Base-by-base conservation (phyloP, 2,888 invertebrate species). In the Craniophora ligustri region DNA sequence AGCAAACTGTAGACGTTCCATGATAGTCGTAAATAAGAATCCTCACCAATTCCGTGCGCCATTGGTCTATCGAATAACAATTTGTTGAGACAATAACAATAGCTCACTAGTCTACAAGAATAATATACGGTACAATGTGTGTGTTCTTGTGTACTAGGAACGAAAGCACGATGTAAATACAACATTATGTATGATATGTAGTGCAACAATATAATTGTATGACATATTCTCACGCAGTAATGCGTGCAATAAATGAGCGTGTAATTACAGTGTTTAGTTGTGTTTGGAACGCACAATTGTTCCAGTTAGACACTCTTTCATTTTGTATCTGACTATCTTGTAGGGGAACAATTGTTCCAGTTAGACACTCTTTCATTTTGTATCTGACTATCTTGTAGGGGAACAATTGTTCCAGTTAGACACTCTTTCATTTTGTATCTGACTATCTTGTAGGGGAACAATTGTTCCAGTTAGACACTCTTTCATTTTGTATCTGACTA, bases 191-290 rank as follows among this genome's bases (percentile, higher is more conserved):
- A 49, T 54, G 53, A 71, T 57, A 71, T 54, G 49, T 71, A 62
- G 67, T 67, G 54, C 68, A 57, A 71, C 58, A 56, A 67, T 58
- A 62, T 67, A 63, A 59, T 67, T 67, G 48, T 66, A 49, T 46
- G 55, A 73, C 55, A 67, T 63, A 73, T 60, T 73, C 74, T 73
- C 74, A 72, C 74, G 67, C 72, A 67, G 51, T 51, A 48, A 56
- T 47, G 57, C 51, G 49, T 47, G 74, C 60, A 60, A 32, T 61
- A 67, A 73, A 62, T 44, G 51, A 69, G 54, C 57, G 53, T 61
- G 55, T 73, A 67, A 72, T 72, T 73, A 57, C 47, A 16, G 41
- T 56, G 51, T 67, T 70, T 55, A 68, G 35, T 31, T 16, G 41
- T 58, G 58, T 47, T 69, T 48, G 60, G 36, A 47, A 70, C 67